Conservation (phyloP, 2,113 vertebrate species). For the Oryzias celebensis region DNA sequence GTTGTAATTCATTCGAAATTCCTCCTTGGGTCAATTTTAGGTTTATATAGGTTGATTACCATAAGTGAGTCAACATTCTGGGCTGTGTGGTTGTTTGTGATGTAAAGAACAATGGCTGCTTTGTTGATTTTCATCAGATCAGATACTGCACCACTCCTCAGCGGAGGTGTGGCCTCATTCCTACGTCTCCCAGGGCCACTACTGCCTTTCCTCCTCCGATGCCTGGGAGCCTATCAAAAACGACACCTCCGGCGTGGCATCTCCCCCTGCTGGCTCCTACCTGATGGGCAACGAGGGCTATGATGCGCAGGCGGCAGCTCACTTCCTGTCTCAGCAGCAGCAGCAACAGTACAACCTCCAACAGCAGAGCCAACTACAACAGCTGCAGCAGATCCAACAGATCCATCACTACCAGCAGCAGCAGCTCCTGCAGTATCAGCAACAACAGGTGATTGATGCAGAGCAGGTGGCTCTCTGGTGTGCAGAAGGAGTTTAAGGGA, state of each 20-base stretch:
- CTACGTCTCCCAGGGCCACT: slow-evolving; percentile 96
- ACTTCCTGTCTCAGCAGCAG: slow-evolving; percentile 74
- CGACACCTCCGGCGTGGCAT: slow-evolving; percentile 89
- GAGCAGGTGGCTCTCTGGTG: slow-evolving; percentile 22
- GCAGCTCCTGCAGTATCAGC: slow-evolving; percentile 81
- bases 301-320: slow-evolving; percentile 68
- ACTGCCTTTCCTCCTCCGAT: slow-evolving; percentile 94
- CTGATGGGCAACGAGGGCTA: slow-evolving; percentile 73
- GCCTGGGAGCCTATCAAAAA: slow-evolving; percentile 93
- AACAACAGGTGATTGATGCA: slow-evolving; percentile 71
- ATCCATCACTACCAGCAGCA: slow-evolving; percentile 83
- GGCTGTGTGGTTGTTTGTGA: too few relatives aligned
- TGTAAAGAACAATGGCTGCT: neutral
- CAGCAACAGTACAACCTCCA: slow-evolving; percentile 76
- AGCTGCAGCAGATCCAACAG: slow-evolving; percentile 81
- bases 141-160: slow-evolving; percentile 86
- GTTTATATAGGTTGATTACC: too few relatives aligned
- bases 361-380: slow-evolving; percentile 78
- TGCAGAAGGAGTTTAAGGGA: neutral
- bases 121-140: slow-evolving; percentile 69
- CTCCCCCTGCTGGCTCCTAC: slow-evolving; percentile 88
- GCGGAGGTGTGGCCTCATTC: slow-evolving; percentile 96
- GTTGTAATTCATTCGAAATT: too few relatives aligned
- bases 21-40: too few relatives aligned
- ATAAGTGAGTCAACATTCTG: too few relatives aligned